Percentiles rank a stretch among this genome's conserved stretches.
phyloP scores from a whole-genome alignment of 2,113 vertebrate genomes.

The Hippocampus comes region DNA sequence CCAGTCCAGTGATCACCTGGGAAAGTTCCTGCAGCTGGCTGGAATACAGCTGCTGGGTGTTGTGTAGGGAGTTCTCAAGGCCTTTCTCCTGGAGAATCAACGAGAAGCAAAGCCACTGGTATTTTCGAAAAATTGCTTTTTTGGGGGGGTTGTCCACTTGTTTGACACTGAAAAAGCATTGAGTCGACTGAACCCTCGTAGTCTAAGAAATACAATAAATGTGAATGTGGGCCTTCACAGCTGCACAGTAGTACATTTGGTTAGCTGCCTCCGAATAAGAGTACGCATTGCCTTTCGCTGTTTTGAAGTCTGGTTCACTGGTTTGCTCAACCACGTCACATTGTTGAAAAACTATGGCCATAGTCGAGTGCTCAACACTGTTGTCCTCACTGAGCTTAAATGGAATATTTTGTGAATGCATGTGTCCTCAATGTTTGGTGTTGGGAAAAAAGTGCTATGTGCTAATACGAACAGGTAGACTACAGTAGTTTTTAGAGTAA shows the following conservation, averaged over 20 bases:
- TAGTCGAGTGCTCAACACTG: no score
- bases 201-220: no score
- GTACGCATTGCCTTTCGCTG: no score
- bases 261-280: not conserved
- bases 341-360: no score
- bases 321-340: no score
- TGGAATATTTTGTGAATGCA: no score
- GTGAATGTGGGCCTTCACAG: not conserved
- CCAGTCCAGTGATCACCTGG: conserved; percentile 79
- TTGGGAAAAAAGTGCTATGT: no score
- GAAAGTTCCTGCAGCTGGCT: conserved; percentile 83
- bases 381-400: no score
- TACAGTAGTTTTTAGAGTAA: not conserved
- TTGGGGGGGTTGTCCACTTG: not conserved
- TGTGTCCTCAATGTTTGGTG: no score
- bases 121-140: not conserved
- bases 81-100: conserved; percentile 80
- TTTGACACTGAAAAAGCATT: not conserved
- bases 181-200: not conserved
- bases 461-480: not conserved
- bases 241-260: not conserved
- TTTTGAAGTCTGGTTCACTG: no score
- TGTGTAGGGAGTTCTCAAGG: conserved; percentile 80
- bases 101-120: not conserved
- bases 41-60: conserved; percentile 83